Percentiles rank a stretch among this genome's conserved stretches.
Evolutionary conservation across 2,797 vertebrate genomes (phyloP).

Genomic region (Siniperca obscura): DNA sequence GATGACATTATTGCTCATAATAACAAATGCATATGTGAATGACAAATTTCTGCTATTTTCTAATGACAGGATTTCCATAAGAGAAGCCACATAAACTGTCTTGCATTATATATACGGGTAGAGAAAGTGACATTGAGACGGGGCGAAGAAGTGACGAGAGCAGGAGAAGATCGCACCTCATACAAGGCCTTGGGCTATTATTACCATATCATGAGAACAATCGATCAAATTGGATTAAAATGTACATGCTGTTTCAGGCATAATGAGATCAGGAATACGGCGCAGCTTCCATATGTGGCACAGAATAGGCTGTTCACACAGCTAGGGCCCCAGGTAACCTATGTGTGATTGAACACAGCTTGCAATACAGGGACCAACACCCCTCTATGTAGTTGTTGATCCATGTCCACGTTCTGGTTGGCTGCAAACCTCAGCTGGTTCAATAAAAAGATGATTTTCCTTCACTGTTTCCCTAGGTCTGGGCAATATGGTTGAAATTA

Average conservation of each 20-base stretch:
- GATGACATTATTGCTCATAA: conserved; percentile 40
- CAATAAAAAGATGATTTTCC: background rate
- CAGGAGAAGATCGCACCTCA: conserved; percentile 48
- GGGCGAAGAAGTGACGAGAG: conserved; percentile 57
- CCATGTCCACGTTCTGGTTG: conserved; percentile 10
- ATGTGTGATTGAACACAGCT: conserved; percentile 28
- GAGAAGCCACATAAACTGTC: conserved; percentile 41
- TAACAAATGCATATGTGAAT: conserved; percentile 45
- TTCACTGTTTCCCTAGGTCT: background rate
- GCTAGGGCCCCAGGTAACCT: conserved; percentile 31
- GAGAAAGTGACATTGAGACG: conserved; percentile 50
- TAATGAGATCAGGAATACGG: conserved; percentile 61
- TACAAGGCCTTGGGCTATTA: conserved; percentile 62
- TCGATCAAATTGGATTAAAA: conserved; percentile 72
- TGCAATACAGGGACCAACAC: background rate
- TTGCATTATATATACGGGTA: conserved; percentile 47
- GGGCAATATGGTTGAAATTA: background rate
- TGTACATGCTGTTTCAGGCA: conserved; percentile 64
- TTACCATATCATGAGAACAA: conserved; percentile 75
- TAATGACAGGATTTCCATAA: conserved; percentile 57
- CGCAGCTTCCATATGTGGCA: conserved; percentile 31
- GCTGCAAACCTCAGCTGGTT: background rate
- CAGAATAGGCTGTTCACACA: conserved; percentile 20
- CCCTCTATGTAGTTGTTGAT: background rate
- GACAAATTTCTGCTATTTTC: conserved; percentile 43